phyloP scores from a whole-genome alignment of 2,113 vertebrate genomes.

The Prionailurus viverrinus region DNA sequence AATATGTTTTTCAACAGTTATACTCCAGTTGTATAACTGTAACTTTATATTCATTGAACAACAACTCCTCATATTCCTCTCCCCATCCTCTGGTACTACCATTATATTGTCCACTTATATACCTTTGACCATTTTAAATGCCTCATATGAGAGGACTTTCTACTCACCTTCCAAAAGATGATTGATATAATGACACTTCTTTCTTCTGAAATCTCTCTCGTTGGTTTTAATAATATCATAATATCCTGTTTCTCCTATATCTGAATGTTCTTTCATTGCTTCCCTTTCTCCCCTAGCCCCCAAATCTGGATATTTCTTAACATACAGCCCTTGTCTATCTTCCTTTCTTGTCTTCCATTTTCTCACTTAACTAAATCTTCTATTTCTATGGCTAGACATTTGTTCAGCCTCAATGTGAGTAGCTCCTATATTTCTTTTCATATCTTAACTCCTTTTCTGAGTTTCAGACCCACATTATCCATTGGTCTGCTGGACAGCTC shows the following conservation, averaged over 20 bases:
- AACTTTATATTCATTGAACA: background rate
- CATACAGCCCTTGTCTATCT: background rate
- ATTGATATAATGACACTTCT: constrained; percentile 28
- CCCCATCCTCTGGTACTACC: background rate
- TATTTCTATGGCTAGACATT: background rate
- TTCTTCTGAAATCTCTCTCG: constrained; percentile 39
- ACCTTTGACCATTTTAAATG: background rate
- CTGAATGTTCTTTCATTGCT: constrained; percentile 22
- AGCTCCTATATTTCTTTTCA: background rate
- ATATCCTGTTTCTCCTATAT: background rate
- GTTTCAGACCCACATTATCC: background rate
- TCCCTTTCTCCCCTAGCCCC: background rate
- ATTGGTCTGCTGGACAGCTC: background rate
- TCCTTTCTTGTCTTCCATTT: constrained; percentile 23
- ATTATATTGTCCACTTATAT: background rate
- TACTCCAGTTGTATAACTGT: background rate
- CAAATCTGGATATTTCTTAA: constrained; percentile 7
- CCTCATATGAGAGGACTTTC: background rate
- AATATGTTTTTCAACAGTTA: background rate
- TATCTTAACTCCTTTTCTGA: background rate
- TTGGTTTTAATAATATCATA: constrained; percentile 21
- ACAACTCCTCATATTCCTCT: background rate
- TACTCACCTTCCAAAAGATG: background rate
- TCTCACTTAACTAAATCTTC: constrained; percentile 13
- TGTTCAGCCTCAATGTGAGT: background rate